These are phyloP conservation scores for Cephus cinctus DNA, from an alignment of 1,140 invertebrate species.

Conservation along the genomic window DNA sequence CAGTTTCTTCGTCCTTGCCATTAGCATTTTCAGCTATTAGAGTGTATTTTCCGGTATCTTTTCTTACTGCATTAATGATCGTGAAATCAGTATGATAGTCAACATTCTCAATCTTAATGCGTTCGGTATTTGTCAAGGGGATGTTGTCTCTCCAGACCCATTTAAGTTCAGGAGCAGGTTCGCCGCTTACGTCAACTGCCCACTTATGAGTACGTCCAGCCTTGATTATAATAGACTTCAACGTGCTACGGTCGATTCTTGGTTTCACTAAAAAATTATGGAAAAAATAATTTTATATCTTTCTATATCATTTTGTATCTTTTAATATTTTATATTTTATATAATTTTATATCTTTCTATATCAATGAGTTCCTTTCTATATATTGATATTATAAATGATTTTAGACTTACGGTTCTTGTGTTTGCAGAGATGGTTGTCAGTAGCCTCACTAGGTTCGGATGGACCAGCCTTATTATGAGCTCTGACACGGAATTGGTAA, in stretches of 20 bases:
- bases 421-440: constrained; percentile 89
- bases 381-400: too few species aligned
- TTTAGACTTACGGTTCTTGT: constrained; percentile 87
- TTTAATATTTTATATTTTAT: constrained; percentile 14
- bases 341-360: not conserved
- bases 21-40: constrained; percentile 86
- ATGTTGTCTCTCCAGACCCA: constrained; percentile 88
- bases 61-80: constrained; percentile 77
- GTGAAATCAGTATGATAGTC: constrained; percentile 91
- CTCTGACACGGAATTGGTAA: constrained; percentile 90
- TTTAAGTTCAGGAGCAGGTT: constrained; percentile 81
- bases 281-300: constrained; percentile 6
- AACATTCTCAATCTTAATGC: constrained; percentile 84
- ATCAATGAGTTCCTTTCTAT: constrained; percentile 4
- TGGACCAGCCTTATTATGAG: constrained; percentile 88
- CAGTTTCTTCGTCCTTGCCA: constrained; percentile 84
- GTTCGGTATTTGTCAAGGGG: constrained; percentile 76
- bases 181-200: constrained; percentile 87
- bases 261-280: constrained; percentile 72
- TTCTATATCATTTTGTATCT: not conserved
- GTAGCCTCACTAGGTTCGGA: constrained; percentile 89
- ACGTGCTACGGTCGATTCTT: constrained; percentile 86
- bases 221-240: constrained; percentile 84
- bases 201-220: constrained; percentile 89
- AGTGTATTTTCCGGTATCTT: constrained; percentile 91